These are phyloP conservation scores for Callinectes sapidus DNA, from an alignment of 2,888 invertebrate species.

Conservation along the genomic window DNA sequence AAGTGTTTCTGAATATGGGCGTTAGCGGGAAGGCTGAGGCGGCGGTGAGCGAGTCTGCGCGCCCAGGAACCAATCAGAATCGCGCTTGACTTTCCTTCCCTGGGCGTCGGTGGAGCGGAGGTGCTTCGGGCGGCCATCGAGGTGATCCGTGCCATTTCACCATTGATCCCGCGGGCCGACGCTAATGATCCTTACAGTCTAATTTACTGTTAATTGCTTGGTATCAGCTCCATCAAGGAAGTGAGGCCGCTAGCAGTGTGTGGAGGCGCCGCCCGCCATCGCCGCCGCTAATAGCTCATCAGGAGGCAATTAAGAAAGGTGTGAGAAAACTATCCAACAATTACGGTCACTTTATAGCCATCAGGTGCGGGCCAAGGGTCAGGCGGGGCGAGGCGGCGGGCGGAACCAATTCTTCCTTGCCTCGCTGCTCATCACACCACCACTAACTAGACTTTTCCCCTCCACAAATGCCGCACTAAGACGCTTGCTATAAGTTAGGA, in stretches of 20 bases:
- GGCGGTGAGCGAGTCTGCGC: neutral
- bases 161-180: conserved; percentile 14
- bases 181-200: conserved; percentile 16
- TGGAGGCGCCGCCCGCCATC: conserved; percentile 18
- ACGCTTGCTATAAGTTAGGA: neutral
- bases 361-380: conserved; percentile 32
- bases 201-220: conserved; percentile 50
- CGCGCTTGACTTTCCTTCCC: neutral
- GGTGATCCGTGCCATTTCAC: conserved; percentile 22
- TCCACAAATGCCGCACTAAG: neutral
- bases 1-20: too few relatives aligned
- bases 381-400: neutral
- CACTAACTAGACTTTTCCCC: neutral
- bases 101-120: neutral
- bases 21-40: too few relatives aligned
- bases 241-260: neutral
- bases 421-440: conserved; percentile 24
- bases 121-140: neutral
- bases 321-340: conserved; percentile 48
- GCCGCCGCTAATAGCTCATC: conserved; percentile 34
- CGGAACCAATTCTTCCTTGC: neutral
- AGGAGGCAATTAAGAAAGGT: conserved; percentile 42
- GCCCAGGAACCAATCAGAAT: neutral
- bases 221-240: conserved; percentile 41
- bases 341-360: conserved; percentile 22